Conservation (phyloP, 35 echinoderm and acorn worm genomes). For the Diadema setosum region DNA sequence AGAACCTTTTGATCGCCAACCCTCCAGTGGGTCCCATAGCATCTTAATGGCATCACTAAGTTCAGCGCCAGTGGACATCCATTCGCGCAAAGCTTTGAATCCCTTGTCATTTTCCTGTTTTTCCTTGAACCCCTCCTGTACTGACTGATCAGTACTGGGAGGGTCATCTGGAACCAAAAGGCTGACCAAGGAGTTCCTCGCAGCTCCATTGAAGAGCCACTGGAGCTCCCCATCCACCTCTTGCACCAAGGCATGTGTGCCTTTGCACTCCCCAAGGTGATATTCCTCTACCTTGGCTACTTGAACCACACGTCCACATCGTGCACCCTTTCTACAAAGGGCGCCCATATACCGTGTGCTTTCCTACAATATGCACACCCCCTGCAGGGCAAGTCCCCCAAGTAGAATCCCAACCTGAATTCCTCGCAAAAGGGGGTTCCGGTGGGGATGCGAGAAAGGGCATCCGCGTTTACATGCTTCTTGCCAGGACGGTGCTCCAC, state of each 20-base stretch:
- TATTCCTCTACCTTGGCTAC: too few species aligned
- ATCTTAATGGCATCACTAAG: neutral
- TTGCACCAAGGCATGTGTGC: too few species aligned
- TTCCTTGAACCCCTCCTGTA: neutral
- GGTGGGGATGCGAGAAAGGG: neutral
- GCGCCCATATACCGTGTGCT: conserved; percentile 23
- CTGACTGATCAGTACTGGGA: too few species aligned
- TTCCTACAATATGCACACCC: conserved; percentile 38
- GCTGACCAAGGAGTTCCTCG: too few species aligned
- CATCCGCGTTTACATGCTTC: conserved; percentile 33
- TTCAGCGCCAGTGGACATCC: neutral
- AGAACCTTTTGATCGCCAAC: neutral
- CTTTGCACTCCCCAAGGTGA: too few species aligned
- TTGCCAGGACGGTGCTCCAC: conserved; percentile 37
- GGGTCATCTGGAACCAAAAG: too few species aligned
- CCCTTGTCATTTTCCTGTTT: conserved; percentile 6
- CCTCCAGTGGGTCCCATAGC: neutral
- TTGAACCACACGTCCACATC: too few species aligned
- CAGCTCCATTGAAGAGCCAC: too few species aligned
- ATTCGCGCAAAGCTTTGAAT: neutral
- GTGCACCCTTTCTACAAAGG: conserved; percentile 28
- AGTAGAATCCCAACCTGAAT: neutral
- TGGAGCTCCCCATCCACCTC: too few species aligned
- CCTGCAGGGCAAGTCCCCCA: conserved; percentile 22
- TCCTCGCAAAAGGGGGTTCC: neutral